phyloP scores from a whole-genome alignment of 2,797 vertebrate genomes.

The Danio tinwini region DNA sequence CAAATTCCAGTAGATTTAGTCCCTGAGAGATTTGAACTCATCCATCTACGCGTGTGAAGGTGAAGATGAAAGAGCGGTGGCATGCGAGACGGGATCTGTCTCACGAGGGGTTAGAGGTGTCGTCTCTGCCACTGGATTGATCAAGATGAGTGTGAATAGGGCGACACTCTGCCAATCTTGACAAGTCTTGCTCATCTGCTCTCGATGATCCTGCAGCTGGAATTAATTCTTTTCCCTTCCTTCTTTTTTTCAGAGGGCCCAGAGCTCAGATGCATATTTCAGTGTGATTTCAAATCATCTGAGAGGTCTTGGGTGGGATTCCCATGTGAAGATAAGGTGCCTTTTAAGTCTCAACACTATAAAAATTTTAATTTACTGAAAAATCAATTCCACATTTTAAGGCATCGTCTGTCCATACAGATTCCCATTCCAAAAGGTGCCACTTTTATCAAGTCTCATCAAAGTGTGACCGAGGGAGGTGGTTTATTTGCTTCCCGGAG shows the following conservation, averaged over 20 bases:
- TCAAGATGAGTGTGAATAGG: conserved; percentile 37
- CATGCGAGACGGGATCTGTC: background rate
- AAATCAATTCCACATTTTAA: conserved; percentile 42
- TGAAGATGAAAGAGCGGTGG: conserved; percentile 34
- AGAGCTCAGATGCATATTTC: conserved; percentile 71
- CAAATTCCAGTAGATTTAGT: background rate
- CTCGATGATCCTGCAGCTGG: conserved; percentile 65
- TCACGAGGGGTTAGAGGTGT: conserved; percentile 32
- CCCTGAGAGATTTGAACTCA: conserved; percentile 4
- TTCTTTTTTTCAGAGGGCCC: conserved; percentile 62
- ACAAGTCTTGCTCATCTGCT: conserved; percentile 70
- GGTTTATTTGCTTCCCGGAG: conserved; percentile 35
- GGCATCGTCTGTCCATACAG: conserved; percentile 31
- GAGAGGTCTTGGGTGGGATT: conserved; percentile 67
- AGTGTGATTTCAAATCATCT: conserved; percentile 61
- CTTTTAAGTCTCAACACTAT: conserved; percentile 51
- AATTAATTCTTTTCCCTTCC: conserved; percentile 57
- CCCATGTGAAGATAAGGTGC: conserved; percentile 62
- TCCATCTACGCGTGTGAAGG: conserved; percentile 22
- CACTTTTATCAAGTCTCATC: conserved; percentile 52
- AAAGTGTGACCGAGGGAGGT: conserved; percentile 36
- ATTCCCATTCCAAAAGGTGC: conserved; percentile 32
- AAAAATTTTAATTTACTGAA: conserved; percentile 56
- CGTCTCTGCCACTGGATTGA: conserved; percentile 34
- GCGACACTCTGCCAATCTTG: conserved; percentile 51